Conservation (phyloP, 2,113 vertebrate genomes). For the Dryoscopus gambensis region DNA sequence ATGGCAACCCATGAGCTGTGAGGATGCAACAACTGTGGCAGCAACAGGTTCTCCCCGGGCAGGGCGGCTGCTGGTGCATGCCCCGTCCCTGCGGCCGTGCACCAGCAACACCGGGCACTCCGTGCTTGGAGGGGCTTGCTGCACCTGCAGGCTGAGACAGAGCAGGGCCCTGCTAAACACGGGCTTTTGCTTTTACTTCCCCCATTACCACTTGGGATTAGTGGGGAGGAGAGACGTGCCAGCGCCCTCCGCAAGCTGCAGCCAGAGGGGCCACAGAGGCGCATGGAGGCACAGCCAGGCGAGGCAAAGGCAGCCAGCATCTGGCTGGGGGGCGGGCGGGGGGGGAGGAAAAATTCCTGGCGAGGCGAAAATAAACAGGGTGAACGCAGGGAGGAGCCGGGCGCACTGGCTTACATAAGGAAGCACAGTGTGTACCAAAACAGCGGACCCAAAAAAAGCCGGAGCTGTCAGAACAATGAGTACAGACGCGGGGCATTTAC, state of each 20-base stretch:
- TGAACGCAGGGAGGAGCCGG: slow-evolving; percentile 83
- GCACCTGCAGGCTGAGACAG: accelerated
- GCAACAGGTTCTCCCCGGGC: background rate
- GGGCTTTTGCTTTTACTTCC: accelerated
- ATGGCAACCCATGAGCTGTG: accelerated
- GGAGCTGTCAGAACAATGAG: slow-evolving; percentile 93
- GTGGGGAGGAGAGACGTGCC: background rate
- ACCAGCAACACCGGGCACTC: accelerated
- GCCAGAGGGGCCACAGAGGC: background rate
- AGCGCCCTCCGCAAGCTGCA: background rate
- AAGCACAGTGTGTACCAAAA: slow-evolving; percentile 90
- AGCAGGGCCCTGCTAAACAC: accelerated
- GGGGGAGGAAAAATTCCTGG: slow-evolving; percentile 66
- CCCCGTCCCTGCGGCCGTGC: background rate
- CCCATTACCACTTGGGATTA: background rate
- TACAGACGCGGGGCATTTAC: slow-evolving; percentile 85
- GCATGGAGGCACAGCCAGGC: background rate
- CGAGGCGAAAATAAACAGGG: slow-evolving; percentile 82
- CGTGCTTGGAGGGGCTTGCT: accelerated
- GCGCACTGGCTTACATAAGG: slow-evolving; percentile 90
- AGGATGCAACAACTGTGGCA: background rate
- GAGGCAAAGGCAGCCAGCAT: background rate
- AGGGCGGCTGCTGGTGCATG: accelerated
- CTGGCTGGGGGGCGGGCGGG: background rate
- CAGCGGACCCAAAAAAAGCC: slow-evolving; percentile 85